A percentile compares a stretch with the other conserved stretches of the same genome.
Conservation (phyloP, 2,888 invertebrate genomes). For the Alentia gelatinosa region DNA sequence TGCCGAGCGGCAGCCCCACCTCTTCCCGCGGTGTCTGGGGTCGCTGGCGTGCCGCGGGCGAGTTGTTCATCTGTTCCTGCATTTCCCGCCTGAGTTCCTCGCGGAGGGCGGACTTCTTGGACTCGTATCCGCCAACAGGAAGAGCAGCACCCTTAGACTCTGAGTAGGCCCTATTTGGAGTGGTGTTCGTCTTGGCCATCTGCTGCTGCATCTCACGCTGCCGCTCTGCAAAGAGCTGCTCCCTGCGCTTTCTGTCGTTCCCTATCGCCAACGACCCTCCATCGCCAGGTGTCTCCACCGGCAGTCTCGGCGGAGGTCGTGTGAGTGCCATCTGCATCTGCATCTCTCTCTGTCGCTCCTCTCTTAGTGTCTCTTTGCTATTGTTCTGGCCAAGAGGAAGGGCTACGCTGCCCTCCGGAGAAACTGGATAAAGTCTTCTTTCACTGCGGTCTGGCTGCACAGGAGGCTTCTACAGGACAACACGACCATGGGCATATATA, state of each 20-base stretch:
- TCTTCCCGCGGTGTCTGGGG: constrained; percentile 6
- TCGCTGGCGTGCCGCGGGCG: neutral
- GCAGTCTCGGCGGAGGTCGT: neutral
- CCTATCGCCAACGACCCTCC: constrained; percentile 64
- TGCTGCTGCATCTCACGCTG: constrained; percentile 65
- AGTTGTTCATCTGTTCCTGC: constrained; percentile 25
- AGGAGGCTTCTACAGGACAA: neutral
- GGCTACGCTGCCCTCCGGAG: neutral
- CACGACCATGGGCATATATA: neutral
- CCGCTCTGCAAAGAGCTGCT: constrained; percentile 71
- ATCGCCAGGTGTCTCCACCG: neutral
- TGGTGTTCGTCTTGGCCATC: neutral
- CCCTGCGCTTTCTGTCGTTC: constrained; percentile 67
- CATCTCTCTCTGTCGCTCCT: constrained; percentile 19
- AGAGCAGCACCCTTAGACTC: neutral
- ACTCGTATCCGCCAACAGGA: neutral
- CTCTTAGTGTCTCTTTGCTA: neutral
- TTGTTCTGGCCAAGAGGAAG: neutral
- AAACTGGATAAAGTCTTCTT: neutral
- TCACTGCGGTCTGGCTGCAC: neutral
- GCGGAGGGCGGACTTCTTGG: neutral
- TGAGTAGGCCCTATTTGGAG: neutral
- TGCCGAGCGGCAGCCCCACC: neutral
- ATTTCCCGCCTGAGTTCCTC: neutral
- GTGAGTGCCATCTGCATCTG: neutral